Conservation (phyloP, 2,888 invertebrate species). For the Pegoplata infirma region DNA sequence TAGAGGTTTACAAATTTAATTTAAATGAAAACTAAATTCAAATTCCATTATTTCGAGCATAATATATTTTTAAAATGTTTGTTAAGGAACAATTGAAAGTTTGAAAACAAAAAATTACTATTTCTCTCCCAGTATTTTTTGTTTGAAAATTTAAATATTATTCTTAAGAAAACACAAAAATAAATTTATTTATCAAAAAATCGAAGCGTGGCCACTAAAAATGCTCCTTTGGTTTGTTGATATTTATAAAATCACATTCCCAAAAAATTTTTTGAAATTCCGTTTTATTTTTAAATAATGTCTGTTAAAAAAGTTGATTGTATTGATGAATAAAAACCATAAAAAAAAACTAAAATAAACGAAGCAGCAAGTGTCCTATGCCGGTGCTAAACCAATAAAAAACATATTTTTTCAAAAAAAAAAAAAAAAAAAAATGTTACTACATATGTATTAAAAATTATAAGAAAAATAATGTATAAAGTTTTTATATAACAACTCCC, state of each 20-base stretch:
- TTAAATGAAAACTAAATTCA: not conserved
- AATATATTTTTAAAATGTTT: not conserved
- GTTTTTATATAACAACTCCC: constrained; percentile 45
- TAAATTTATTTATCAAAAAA: not conserved
- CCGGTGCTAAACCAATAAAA: constrained; percentile 75
- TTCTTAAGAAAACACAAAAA: too few relatives aligned
- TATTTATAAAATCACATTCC: constrained; percentile 28
- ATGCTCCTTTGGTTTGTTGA: not conserved
- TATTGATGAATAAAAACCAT: constrained; percentile 30
- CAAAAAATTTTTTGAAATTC: not conserved
- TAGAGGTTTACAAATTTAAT: constrained; percentile 28
- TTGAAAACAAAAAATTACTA: constrained; percentile 10
- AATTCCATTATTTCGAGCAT: constrained; percentile 1
- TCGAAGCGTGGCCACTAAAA: constrained; percentile 25
- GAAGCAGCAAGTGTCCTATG: constrained; percentile 77
- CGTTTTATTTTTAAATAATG: not conserved
- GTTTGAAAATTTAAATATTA: not conserved
- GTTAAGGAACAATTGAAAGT: constrained; percentile 12
- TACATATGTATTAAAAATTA: constrained; percentile 45
- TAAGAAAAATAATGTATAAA: constrained; percentile 3
- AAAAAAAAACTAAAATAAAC: constrained; percentile 50
- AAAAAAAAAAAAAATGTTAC: constrained; percentile 54
- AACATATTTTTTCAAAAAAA: constrained; percentile 64
- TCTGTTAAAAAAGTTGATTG: constrained; percentile 6
- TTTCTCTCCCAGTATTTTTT: constrained; percentile 3